Evolutionary conservation across 2,888 invertebrate species (phyloP).

Genomic region (Phasia obesa): DNA sequence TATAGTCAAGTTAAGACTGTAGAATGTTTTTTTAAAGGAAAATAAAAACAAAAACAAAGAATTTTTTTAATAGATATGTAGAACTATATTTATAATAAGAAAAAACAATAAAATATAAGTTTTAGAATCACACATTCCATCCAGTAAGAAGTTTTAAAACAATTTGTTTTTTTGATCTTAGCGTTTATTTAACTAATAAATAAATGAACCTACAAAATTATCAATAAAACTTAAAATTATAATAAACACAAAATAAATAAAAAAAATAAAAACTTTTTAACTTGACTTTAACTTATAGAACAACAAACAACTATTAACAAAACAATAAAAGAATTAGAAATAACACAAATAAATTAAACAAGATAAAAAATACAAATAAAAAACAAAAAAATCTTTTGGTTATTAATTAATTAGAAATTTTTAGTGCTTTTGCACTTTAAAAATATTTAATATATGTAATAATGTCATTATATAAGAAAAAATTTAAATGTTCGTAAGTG

Average conservation of each 20-base stretch:
- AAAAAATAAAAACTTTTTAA: slow-evolving; percentile 38
- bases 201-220: slow-evolving; percentile 21
- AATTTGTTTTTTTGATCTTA: slow-evolving; percentile 35
- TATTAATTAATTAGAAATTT: slow-evolving; percentile 42
- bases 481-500: slow-evolving; percentile 21
- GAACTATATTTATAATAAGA: slow-evolving; percentile 4
- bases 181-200: slow-evolving; percentile 32
- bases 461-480: slow-evolving; percentile 31
- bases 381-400: slow-evolving; percentile 26
- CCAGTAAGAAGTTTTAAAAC: slow-evolving; percentile 60
- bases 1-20: slow-evolving; percentile 27
- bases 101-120: slow-evolving; percentile 40
- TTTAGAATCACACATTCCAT: slow-evolving; percentile 65
- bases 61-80: slow-evolving; percentile 20
- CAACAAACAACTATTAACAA: slow-evolving; percentile 40
- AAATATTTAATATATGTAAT: slow-evolving; percentile 15
- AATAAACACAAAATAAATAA: slow-evolving; percentile 35
- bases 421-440: slow-evolving; percentile 65
- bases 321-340: slow-evolving; percentile 19
- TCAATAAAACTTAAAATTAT: neutral
- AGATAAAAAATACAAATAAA: slow-evolving; percentile 26
- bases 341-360: slow-evolving; percentile 29
- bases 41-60: slow-evolving; percentile 20
- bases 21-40: slow-evolving; percentile 32
- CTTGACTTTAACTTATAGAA: slow-evolving; percentile 36